phyloP scores from a whole-genome alignment of 2,888 invertebrate genomes.

The Polietes domitor region DNA sequence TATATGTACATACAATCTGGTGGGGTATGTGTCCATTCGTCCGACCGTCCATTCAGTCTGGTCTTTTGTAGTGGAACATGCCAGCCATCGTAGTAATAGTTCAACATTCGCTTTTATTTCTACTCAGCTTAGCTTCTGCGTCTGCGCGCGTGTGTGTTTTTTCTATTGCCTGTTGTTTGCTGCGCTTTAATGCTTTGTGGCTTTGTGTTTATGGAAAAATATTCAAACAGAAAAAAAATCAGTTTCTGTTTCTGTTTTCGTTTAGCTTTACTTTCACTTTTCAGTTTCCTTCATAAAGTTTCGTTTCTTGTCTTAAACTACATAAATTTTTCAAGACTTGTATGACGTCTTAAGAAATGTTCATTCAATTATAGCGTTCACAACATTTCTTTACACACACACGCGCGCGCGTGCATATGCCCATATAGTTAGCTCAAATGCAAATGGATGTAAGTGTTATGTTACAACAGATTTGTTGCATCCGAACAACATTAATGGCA shows the following conservation, averaged over 20 bases:
- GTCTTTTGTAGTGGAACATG: background rate
- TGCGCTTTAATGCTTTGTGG: slow-evolving; percentile 59
- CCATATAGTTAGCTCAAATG: too few relatives aligned
- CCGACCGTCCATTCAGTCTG: background rate
- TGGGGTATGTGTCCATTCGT: background rate
- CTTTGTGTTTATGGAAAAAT: slow-evolving; percentile 30
- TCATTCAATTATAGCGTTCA: background rate
- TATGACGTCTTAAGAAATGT: background rate
- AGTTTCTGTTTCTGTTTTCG: slow-evolving; percentile 7
- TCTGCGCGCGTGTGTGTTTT: background rate
- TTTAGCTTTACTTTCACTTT: slow-evolving; percentile 52
- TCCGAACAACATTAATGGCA: too few relatives aligned
- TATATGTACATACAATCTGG: background rate
- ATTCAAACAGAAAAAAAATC: slow-evolving; percentile 10
- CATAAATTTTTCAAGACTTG: background rate
- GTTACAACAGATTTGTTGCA: too few relatives aligned
- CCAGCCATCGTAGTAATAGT: slow-evolving; percentile 16
- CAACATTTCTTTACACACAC: background rate
- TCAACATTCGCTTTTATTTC: slow-evolving; percentile 52
- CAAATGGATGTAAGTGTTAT: too few relatives aligned
- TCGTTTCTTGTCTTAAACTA: slow-evolving; percentile 16
- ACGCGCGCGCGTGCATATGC: too few relatives aligned
- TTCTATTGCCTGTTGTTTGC: slow-evolving; percentile 30
- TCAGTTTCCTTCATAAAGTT: slow-evolving; percentile 38
- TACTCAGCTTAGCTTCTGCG: slow-evolving; percentile 11